These are phyloP conservation scores for Eubasilissa regina DNA, from an alignment of 1,140 invertebrate species.

Conservation along the genomic window DNA sequence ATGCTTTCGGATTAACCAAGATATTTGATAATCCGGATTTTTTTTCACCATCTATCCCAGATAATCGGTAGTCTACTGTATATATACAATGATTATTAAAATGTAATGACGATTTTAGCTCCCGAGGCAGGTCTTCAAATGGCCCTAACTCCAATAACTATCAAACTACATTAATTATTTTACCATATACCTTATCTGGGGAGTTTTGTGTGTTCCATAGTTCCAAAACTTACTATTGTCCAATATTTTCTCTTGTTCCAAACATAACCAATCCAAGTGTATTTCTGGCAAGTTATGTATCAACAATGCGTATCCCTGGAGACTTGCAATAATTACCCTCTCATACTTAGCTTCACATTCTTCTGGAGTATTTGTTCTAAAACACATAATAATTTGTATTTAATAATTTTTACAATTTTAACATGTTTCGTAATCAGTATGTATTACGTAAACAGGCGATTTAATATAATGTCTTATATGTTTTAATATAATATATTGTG, in stretches of 20 bases:
- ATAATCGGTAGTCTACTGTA: no score
- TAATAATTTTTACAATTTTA: no score
- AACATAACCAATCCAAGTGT: constrained; percentile 70
- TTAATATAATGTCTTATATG: neutral
- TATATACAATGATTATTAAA: no score
- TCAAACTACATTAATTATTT: neutral
- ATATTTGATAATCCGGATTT: no score
- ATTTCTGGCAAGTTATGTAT: constrained; percentile 71
- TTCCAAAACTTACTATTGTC: constrained; percentile 83
- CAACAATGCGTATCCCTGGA: constrained; percentile 79
- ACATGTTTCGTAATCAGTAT: no score
- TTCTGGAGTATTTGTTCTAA: constrained; percentile 71
- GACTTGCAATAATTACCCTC: constrained; percentile 77
- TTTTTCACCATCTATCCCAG: no score
- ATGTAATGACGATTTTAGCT: neutral
- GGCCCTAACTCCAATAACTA: neutral
- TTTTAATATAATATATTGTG: no score
- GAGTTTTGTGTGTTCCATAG: constrained; percentile 73
- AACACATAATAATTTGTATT: constrained; percentile 54
- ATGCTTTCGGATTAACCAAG: no score
- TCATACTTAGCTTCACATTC: constrained; percentile 84
- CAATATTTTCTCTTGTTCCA: constrained; percentile 73
- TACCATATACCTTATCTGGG: constrained; percentile 68
- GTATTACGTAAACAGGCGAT: no score
- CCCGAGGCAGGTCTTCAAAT: no score